Base-by-base conservation (phyloP, 2,888 invertebrate species). In the Drosophila rubida region DNA sequence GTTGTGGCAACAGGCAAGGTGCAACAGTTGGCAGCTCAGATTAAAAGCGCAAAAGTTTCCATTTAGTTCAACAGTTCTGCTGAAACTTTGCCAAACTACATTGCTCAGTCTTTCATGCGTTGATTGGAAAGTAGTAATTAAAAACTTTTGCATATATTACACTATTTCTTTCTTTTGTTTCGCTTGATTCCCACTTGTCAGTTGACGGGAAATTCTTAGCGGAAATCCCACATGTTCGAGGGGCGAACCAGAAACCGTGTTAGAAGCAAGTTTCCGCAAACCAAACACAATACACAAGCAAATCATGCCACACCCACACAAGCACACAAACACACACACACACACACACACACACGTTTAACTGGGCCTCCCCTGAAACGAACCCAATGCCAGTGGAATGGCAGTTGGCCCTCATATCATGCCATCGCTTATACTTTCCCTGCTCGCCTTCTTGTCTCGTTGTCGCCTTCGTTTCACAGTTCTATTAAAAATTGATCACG, bases 181-280 rank as follows among this genome's bases (percentile, higher is more conserved):
- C 23, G 57, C 46, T 41, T 58, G n/a, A n/a, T n/a, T n/a, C n/a
- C n/a, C n/a, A n/a, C n/a, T n/a, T 58, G 60, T 62, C 48, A 71
- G 64, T 78, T 54, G 70, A 37, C 37, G 37, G 50, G 48, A 62
- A 80, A 86, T 74, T 71, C 70, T 73, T 77, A 22, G 51, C 71
- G 69, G 81, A 87, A 81, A 81, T 42, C 81, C 85, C 70, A 69
- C 84, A 74, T 77, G 77, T 74, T 62, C 78, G 62, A 11, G 22
- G 66, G 66, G 53, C 63, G 46, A 55, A 55, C 39, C 49, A 67
- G 54, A 58, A 50, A 67, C 58, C 53, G 37, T 50, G 69, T 69
- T 58, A 48, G 53, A 7, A 13, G 13, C 64, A 63, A 60, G 78
- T 78, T 85, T 70, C 66, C 79, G 69, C 59, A 75, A 64, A 51